A percentile compares a stretch with the other conserved stretches of the same genome.
Conservation (phyloP, 2,797 vertebrate species). For the Petrocephalus schoutedeni region DNA sequence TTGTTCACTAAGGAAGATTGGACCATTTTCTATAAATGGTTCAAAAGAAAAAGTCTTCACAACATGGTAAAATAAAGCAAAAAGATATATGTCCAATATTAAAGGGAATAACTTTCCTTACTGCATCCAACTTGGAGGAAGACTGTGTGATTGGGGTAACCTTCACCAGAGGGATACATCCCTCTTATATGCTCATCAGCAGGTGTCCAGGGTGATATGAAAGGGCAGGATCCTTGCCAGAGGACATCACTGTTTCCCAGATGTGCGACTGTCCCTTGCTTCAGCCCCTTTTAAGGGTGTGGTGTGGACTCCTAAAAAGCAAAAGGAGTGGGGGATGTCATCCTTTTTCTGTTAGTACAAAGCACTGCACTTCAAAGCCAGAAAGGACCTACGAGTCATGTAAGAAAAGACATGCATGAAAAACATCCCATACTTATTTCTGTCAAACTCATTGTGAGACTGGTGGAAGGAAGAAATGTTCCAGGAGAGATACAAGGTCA, state of each 20-base stretch:
- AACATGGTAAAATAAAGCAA: neutral
- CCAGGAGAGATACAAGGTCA: neutral
- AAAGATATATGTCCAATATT: neutral
- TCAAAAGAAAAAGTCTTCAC: neutral
- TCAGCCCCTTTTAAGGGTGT: neutral
- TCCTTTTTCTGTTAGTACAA: neutral
- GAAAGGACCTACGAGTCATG: neutral
- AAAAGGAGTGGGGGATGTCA: neutral
- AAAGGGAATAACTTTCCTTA: neutral
- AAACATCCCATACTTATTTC: neutral
- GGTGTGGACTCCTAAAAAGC: neutral
- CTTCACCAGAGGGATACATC: neutral
- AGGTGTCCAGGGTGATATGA: neutral
- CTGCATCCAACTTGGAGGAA: neutral
- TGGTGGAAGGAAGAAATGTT: neutral
- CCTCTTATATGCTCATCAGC: neutral
- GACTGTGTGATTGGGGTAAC: neutral
- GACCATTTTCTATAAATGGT: neutral
- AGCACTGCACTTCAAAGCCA: neutral
- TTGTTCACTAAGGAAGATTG: neutral
- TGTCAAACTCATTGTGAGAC: neutral
- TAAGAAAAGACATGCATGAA: neutral
- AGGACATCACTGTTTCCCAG: neutral
- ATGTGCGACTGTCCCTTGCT: neutral
- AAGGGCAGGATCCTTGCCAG: neutral